Conservation (phyloP, 2,797 vertebrate genomes). For the Cyprinodon diabolis region DNA sequence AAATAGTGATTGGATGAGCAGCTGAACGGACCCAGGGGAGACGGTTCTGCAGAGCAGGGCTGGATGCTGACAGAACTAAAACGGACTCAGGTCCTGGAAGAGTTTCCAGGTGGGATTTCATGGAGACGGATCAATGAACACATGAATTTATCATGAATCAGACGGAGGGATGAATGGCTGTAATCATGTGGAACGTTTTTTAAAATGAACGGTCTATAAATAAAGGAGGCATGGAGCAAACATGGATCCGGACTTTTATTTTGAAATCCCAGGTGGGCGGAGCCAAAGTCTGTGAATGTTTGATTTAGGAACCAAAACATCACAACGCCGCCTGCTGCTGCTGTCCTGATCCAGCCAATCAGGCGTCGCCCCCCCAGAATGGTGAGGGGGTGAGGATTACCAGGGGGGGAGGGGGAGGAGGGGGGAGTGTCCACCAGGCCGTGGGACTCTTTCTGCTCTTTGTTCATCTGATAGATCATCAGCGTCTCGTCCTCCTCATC, state of each 20-base stretch:
- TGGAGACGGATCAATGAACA: background rate
- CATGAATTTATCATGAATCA: background rate
- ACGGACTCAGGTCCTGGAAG: too few relatives aligned
- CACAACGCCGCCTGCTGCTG: conserved; percentile 42
- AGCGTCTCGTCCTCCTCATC: conserved; percentile 61
- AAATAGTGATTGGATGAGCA: conserved; percentile 4
- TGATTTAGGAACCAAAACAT: background rate
- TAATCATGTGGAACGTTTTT: too few relatives aligned
- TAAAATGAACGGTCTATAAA: too few relatives aligned
- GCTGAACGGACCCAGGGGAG: conserved; percentile 11
- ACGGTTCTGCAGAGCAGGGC: background rate
- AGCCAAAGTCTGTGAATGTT: background rate
- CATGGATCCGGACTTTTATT: background rate
- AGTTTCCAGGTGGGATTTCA: background rate
- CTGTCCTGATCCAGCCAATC: conserved; percentile 57
- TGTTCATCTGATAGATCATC: conserved; percentile 1
- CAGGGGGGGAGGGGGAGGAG: too few relatives aligned
- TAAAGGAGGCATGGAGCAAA: background rate
- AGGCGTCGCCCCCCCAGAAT: background rate
- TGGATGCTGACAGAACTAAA: background rate
- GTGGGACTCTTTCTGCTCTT: conserved; percentile 9
- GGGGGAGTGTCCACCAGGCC: conserved; percentile 20
- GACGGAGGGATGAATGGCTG: accelerated
- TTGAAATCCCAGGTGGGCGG: background rate
- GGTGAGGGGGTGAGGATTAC: background rate